Conservation (phyloP, 1,140 invertebrate genomes). For the Caenorhabditis remanei region DNA sequence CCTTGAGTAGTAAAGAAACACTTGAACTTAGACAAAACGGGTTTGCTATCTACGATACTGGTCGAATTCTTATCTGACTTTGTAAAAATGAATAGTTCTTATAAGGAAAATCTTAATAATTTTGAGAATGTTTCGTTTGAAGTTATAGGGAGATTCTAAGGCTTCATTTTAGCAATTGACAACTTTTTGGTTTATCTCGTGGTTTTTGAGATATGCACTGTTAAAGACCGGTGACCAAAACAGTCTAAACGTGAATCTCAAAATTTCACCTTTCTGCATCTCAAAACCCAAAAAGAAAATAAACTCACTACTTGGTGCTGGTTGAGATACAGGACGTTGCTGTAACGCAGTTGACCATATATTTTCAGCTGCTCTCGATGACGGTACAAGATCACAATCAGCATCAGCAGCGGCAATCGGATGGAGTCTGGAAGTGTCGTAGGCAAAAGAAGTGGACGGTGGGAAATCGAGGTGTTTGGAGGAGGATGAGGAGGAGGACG, state of each 20-base stretch:
- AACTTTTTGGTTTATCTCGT: too few relatives aligned
- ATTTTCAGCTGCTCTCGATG: slow-evolving; percentile 45
- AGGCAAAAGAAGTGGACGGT: slow-evolving; percentile 19
- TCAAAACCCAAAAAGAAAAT: too few relatives aligned
- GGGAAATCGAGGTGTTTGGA: slow-evolving; percentile 56
- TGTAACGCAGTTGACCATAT: slow-evolving; percentile 57
- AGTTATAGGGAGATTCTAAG: too few relatives aligned
- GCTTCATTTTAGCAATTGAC: too few relatives aligned
- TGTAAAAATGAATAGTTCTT: too few relatives aligned
- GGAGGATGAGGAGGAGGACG: neutral
- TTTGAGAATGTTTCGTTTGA: too few relatives aligned
- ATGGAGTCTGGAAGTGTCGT: slow-evolving; percentile 27
- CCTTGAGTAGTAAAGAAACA: neutral
- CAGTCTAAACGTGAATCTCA: too few relatives aligned
- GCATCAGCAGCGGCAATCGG: slow-evolving; percentile 55
- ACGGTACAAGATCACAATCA: slow-evolving; percentile 56
- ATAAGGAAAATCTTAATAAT: too few relatives aligned
- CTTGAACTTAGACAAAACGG: neutral
- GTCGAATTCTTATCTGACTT: too few relatives aligned
- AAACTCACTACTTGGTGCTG: slow-evolving; percentile 41
- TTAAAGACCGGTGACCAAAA: too few relatives aligned
- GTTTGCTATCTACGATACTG: too few relatives aligned
- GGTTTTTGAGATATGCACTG: too few relatives aligned
- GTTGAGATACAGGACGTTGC: slow-evolving; percentile 59
- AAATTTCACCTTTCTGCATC: neutral